A percentile compares a stretch with the other conserved stretches of the same genome.
Evolutionary conservation across 2,888 invertebrate species (phyloP).

Genomic region (Hermodice carunculata): DNA sequence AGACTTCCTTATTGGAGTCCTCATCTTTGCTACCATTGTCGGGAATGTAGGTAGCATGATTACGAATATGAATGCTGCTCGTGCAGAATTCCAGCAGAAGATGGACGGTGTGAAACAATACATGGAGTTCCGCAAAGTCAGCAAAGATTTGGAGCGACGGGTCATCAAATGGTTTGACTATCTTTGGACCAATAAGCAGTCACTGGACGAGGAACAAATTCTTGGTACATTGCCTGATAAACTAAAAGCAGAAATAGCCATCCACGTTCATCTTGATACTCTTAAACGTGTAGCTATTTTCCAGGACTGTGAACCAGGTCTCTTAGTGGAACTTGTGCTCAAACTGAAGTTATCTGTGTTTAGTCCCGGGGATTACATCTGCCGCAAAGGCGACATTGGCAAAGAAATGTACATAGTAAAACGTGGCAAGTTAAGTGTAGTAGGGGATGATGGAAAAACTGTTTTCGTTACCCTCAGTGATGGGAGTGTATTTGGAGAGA

Average conservation of each 20-base stretch:
- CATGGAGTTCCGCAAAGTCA: slow-evolving; percentile 85
- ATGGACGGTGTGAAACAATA: slow-evolving; percentile 94
- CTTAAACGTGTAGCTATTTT: slow-evolving; percentile 57
- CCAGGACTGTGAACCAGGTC: slow-evolving; percentile 63
- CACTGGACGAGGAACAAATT: slow-evolving; percentile 53
- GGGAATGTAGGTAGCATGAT: slow-evolving; percentile 90
- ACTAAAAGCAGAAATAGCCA: slow-evolving; percentile 60
- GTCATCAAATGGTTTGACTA: slow-evolving; percentile 63
- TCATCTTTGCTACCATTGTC: slow-evolving; percentile 97
- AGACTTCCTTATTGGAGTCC: slow-evolving; percentile 92
- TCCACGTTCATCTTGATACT: slow-evolving; percentile 60
- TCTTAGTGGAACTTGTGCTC: slow-evolving; percentile 61
- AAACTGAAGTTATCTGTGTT: slow-evolving; percentile 78
- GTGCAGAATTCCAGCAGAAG: slow-evolving; percentile 94
- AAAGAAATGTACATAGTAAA: slow-evolving; percentile 77
- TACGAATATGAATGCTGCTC: slow-evolving; percentile 94
- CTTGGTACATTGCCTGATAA: slow-evolving; percentile 55
- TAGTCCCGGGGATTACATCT: slow-evolving; percentile 95
- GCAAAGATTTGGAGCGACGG: slow-evolving; percentile 79
- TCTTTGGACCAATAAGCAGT: slow-evolving; percentile 57
- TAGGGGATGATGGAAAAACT: slow-evolving; percentile 56
- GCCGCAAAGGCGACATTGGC: slow-evolving; percentile 95
- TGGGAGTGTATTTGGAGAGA: slow-evolving; percentile 70
- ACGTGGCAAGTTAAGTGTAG: slow-evolving; percentile 56
- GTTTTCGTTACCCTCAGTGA: slow-evolving; percentile 67